Evolutionary conservation across 1,140 invertebrate species (phyloP), one percentile per base, ranked within the genome.

Genomic region (Magallana ariakensis): DNA sequence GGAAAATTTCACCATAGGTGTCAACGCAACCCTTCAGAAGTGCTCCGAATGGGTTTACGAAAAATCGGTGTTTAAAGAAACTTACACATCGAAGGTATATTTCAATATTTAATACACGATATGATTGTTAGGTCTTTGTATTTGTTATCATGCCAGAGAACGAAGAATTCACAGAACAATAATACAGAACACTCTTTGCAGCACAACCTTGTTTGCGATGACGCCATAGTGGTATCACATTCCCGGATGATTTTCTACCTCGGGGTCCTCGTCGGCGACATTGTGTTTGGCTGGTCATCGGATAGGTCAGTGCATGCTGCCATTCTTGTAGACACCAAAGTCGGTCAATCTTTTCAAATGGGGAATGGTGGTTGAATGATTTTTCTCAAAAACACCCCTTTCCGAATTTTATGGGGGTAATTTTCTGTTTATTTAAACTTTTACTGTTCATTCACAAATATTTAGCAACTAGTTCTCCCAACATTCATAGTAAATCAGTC

Each of bases 41-140:
- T 75, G 66, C 15, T 75, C 66, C 66, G 26, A 22, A 75, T 75
- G 66, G 66, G 66, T 75, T 13, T 75, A 75, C 33, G 66, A 75
- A 26, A 75, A 26, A 26, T 75, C 66, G 13, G 11, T 75, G 11
- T 75, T 75, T 22, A 75, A 75, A 75, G 66, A 75, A 75, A 75
- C 66, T 19, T 75, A 26, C 22, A 75, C 66, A 8, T 75, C 66
- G 1, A 26, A 75, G 66, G 66, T 75, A 75, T 75, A 9, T 75
- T 33, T 10, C 15, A 13, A 60, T 13, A 60, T 60, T 13, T 13
- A 2, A 11, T n/a, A 15, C 58, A 46, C 33, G 33, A 46, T 2
- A 46, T 46, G 33, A 5, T 46, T 46, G 2, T 46, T 4, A 4
- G 2, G 33, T 4, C 33, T 46, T 46, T 46, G 33, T 46, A 46